A percentile compares a stretch with the other conserved stretches of the same genome.
phyloP scores from a whole-genome alignment of 2,888 invertebrate genomes.

The Brachynemurus nebulosus region DNA sequence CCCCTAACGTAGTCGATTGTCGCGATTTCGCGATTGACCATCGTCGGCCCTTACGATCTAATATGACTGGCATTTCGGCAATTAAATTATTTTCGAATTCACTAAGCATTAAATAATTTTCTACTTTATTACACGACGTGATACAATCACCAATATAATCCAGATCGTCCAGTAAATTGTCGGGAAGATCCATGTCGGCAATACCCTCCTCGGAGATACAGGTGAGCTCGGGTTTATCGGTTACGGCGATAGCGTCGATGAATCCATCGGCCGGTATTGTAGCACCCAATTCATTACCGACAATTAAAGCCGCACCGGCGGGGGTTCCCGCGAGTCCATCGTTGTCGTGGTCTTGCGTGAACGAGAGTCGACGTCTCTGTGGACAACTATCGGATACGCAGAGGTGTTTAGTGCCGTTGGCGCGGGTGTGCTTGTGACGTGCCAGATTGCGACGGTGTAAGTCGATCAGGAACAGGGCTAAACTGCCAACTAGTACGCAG shows the following conservation, averaged over 20 bases:
- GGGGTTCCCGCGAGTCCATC: constrained; percentile 35
- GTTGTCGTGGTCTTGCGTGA: constrained; percentile 43
- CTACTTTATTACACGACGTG: constrained; percentile 74
- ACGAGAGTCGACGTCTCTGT: constrained; percentile 40
- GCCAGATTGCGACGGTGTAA: constrained; percentile 58
- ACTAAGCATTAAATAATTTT: constrained; percentile 73
- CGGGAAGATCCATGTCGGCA: constrained; percentile 68
- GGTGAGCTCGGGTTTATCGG: constrained; percentile 58
- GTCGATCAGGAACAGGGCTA: constrained; percentile 69
- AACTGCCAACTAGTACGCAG: constrained; percentile 60
- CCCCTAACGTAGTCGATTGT: constrained; percentile 10
- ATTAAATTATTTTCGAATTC: constrained; percentile 76
- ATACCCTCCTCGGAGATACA: constrained; percentile 78
- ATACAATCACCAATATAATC: constrained; percentile 73
- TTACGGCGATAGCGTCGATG: constrained; percentile 34
- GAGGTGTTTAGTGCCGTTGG: constrained; percentile 40
- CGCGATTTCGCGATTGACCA: constrained; percentile 52
- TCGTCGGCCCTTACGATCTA: constrained; percentile 54
- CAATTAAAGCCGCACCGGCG: constrained; percentile 39
- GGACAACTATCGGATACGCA: constrained; percentile 43
- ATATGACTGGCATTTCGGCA: constrained; percentile 59
- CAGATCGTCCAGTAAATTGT: constrained; percentile 62
- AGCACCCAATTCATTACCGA: constrained; percentile 36
- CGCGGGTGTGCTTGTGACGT: constrained; percentile 50
- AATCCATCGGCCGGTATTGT: constrained; percentile 29